Evolutionary conservation across 1,140 invertebrate species (phyloP), one percentile per base, ranked within the genome.

Genomic region (Drosophila sturtevanti): DNA sequence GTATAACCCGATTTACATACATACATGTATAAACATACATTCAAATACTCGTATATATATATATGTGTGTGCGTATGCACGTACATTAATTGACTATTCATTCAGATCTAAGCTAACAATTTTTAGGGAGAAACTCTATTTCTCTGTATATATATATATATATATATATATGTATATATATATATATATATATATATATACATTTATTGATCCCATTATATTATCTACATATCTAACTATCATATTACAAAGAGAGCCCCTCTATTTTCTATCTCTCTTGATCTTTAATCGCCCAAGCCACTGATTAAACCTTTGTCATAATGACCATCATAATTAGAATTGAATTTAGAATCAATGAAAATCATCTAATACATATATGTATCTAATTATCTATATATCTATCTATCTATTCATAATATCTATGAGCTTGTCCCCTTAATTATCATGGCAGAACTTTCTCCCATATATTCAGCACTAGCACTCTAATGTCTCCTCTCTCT

Each of bases 401-500:
- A n/a, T n/a, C n/a, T n/a, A n/a, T n/a, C n/a, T n/a, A n/a, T n/a
- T n/a, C n/a, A n/a, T n/a, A n/a, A n/a, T n/a, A n/a, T 31, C 41
- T 21, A 18, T 21, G 16, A 48, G 41, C 41, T 48, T 48, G 41
- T 48, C 41, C 7, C 41, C 11, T 31, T 48, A 21, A 48, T 11
- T 1, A 48, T 48, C 41, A 48, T 48, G 41, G 41, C 41, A 48
- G 41, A 48, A 48, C 16, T 21, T 11, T 48, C 41, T 48, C 1
- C 41, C 41, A 48, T 48, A 48, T 48, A 18, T 21, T 21, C 9
- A 48, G 41, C 41, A 48, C 41, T 48, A 18, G 41, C 41, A 48
- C 41, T 18, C 7, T 48, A 11, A 11, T 48, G 41, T n/a, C 37
- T n/a, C 11, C 1, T 16, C 41, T 9, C 38, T n/a, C 37, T n/a